Evolutionary conservation across 2,888 invertebrate genomes (phyloP), one percentile per base, ranked within the genome.

Genomic region (Hydraecia micacea): DNA sequence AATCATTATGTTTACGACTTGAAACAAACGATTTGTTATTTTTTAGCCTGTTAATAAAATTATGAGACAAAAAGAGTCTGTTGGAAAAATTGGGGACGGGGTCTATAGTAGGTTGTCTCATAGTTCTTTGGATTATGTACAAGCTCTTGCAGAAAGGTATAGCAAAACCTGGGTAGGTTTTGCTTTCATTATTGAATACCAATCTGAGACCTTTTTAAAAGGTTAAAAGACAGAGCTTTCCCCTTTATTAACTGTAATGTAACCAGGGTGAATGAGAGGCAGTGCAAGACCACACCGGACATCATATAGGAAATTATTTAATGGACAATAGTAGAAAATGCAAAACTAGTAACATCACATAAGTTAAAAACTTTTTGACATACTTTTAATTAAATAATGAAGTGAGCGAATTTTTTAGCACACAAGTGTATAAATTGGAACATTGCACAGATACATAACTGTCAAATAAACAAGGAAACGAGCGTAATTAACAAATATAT

Each of bases 401-500:
- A 9, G 11, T 18, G 25, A n/a, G 13, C 25, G 2, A 1, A 18
- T 18, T 71, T 36, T 75, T 58, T 49, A 39, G 52, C 52, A 79
- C 60, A 36, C n/a, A 67, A 52, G 25, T 55, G 7, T 58, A 66
- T 25, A 5, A 49, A 67, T 21, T 46, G 13, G 36, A 52, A 74
- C 65, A 72, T 62, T 58, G 28, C 42, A 6, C 25, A 65, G 13
- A 21, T 71, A 72, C 39, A 71, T 52, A 73, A 75, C 25, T 39
- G 28, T 52, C 13, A 65, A 60, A 73, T 21, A 77, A 46, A 62
- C 18, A 62, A 58, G 62, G 72, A 68, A 60, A 49, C 28, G 28
- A 67, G n/a, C 70, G 60, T 62, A 84, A 62, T 71, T 9, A 72
- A 49, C 7, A 39, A 76, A 83, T 36, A 75, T 55, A 28, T 58